Conservation (phyloP, 2,113 vertebrate genomes). For the Ptilorrhoa leucosticta region DNA sequence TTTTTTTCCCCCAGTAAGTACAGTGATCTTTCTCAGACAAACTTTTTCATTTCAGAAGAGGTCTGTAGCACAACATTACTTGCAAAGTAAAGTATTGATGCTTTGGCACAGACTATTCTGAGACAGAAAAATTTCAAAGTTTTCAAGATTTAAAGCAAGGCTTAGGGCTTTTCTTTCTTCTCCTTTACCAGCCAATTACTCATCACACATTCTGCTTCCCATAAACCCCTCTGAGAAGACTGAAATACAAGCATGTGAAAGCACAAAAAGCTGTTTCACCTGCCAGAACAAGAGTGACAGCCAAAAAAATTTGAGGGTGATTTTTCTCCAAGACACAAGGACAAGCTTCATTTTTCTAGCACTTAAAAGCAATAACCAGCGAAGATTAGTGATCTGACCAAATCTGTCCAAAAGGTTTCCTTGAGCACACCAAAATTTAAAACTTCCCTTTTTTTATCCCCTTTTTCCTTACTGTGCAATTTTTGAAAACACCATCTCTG, state of each 20-base stretch:
- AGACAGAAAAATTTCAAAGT: neutral
- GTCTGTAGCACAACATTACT: neutral
- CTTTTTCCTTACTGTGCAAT: neutral
- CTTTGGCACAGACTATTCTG: neutral
- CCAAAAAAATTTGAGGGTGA: neutral
- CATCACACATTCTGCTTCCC: neutral
- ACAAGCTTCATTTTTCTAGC: neutral
- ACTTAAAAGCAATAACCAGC: neutral
- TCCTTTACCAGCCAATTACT: neutral
- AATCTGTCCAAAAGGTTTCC: neutral
- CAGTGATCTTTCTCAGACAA: neutral
- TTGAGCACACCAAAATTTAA: neutral
- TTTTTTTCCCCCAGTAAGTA: neutral
- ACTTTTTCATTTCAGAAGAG: neutral
- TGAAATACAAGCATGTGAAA: neutral
- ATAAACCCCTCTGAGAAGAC: neutral
- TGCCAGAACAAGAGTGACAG: neutral
- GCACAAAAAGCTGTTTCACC: neutral
- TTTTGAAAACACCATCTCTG: neutral
- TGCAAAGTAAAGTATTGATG: neutral
- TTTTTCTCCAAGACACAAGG: neutral
- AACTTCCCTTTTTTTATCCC: neutral
- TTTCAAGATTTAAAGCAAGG: neutral
- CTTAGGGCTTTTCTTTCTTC: neutral
- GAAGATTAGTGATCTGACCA: neutral